A percentile compares a stretch with the other conserved stretches of the same genome.
These are phyloP conservation scores for Sphecodes monilicornis DNA, from an alignment of 2,888 invertebrate species.

Conservation along the genomic window DNA sequence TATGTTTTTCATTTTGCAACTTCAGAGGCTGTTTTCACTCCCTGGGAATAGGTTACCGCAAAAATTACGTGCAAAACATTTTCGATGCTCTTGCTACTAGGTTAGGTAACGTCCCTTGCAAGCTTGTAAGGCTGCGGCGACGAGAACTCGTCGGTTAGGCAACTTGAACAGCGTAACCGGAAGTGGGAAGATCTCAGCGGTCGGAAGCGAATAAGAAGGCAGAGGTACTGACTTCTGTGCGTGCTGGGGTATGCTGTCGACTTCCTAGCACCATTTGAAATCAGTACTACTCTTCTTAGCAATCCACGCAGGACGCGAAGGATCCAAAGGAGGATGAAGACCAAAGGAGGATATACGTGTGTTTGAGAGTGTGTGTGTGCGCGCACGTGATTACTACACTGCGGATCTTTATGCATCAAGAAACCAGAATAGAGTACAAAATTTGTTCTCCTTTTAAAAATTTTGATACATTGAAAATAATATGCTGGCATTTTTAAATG, in stretches of 20 bases:
- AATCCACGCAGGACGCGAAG: slow-evolving; percentile 62
- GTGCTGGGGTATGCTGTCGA: slow-evolving; percentile 81
- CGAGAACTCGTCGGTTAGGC: not conserved
- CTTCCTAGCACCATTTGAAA: slow-evolving; percentile 85
- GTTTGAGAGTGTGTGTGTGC: not conserved
- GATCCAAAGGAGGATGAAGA: not conserved
- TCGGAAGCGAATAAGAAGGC: slow-evolving; percentile 73
- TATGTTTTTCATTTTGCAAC: too few relatives aligned
- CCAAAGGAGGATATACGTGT: not conserved
- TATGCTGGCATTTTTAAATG: too few relatives aligned
- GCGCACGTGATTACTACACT: not conserved
- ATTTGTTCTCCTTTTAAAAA: not conserved
- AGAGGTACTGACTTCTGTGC: slow-evolving; percentile 84
- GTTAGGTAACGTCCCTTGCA: not conserved
- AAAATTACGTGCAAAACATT: not conserved
- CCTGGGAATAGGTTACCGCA: not conserved
- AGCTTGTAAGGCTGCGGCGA: not conserved
- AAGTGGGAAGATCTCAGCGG: not conserved
- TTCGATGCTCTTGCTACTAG: not conserved
- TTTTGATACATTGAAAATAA: too few relatives aligned
- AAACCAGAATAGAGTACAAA: not conserved
- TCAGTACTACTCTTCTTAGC: slow-evolving; percentile 83
- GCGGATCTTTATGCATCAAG: not conserved
- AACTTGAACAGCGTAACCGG: not conserved
- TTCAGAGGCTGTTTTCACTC: too few relatives aligned